Evolutionary conservation across 2,888 invertebrate genomes (phyloP).

Genomic region (Troides oblongomaculatus): DNA sequence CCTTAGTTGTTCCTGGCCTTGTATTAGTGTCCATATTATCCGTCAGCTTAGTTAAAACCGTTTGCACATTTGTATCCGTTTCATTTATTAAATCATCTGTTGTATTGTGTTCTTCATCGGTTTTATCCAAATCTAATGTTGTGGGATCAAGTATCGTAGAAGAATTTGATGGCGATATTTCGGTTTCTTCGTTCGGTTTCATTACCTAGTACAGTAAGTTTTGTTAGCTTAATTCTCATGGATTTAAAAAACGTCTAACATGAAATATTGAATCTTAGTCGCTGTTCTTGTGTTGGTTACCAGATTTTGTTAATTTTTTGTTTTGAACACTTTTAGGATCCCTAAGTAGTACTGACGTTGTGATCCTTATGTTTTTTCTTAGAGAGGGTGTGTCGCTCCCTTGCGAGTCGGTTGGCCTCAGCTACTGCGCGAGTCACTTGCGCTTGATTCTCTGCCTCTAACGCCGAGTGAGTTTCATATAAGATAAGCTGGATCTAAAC

Average conservation of each 20-base stretch:
- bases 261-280: too few species aligned
- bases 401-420: slow-evolving; percentile 85
- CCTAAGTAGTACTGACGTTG: slow-evolving; percentile 39
- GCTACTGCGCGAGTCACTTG: slow-evolving; percentile 85
- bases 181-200: slow-evolving; percentile 50
- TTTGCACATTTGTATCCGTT: slow-evolving; percentile 37
- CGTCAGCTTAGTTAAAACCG: slow-evolving; percentile 47
- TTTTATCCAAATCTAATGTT: slow-evolving; percentile 47
- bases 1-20: slow-evolving; percentile 51
- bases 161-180: slow-evolving; percentile 45
- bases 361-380: slow-evolving; percentile 56
- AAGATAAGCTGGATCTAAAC: slow-evolving; percentile 86
- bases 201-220: slow-evolving; percentile 35
- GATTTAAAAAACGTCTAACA: neutral
- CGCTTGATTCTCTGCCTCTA: slow-evolving; percentile 86
- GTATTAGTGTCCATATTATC: slow-evolving; percentile 41
- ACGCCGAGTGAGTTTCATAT: slow-evolving; percentile 90
- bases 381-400: slow-evolving; percentile 82
- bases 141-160: slow-evolving; percentile 47
- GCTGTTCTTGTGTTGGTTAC: too few species aligned
- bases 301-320: neutral
- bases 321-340: neutral
- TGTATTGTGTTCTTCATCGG: slow-evolving; percentile 40
- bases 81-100: slow-evolving; percentile 40
- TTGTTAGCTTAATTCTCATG: neutral